Evolutionary conservation across 2,113 vertebrate genomes (phyloP).

Genomic region (Geococcyx californianus): DNA sequence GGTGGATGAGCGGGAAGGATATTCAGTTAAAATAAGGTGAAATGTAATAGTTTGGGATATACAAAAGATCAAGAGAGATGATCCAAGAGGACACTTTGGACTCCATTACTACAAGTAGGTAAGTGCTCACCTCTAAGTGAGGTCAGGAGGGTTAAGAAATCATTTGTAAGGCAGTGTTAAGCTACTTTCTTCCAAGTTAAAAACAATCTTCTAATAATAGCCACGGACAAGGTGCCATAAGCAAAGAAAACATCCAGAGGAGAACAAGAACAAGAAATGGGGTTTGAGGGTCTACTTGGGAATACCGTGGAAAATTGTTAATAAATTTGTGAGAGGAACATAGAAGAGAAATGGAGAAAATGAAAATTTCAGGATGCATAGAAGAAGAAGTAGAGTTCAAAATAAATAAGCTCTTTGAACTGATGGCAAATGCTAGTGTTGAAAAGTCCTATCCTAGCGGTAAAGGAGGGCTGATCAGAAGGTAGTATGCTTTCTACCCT

Average conservation of each 20-base stretch:
- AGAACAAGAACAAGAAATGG: background rate
- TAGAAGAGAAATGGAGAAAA: constrained; percentile 11
- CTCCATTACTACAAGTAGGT: background rate
- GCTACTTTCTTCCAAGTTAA: background rate
- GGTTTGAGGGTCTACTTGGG: constrained; percentile 9
- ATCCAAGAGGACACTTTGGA: background rate
- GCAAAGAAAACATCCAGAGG: constrained; percentile 7
- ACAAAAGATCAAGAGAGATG: background rate
- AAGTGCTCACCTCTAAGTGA: background rate
- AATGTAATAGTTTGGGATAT: background rate
- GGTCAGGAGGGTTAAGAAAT: background rate
- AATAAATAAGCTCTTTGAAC: constrained; percentile 24
- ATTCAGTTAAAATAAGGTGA: background rate
- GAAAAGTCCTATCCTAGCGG: constrained; percentile 28
- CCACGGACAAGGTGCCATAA: background rate
- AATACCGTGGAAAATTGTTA: constrained; percentile 19
- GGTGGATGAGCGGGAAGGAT: background rate
- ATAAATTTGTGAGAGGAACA: constrained; percentile 29
- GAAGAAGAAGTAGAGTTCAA: constrained; percentile 45
- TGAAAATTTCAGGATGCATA: constrained; percentile 40
- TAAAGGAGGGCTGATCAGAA: background rate
- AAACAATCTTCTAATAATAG: background rate
- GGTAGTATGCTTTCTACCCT: background rate
- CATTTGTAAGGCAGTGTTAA: background rate
- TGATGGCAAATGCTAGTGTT: constrained; percentile 37